Evolutionary conservation across 2,113 vertebrate species (phyloP), one percentile per base, ranked within the genome.

Genomic region (Rhynchomys soricoides): DNA sequence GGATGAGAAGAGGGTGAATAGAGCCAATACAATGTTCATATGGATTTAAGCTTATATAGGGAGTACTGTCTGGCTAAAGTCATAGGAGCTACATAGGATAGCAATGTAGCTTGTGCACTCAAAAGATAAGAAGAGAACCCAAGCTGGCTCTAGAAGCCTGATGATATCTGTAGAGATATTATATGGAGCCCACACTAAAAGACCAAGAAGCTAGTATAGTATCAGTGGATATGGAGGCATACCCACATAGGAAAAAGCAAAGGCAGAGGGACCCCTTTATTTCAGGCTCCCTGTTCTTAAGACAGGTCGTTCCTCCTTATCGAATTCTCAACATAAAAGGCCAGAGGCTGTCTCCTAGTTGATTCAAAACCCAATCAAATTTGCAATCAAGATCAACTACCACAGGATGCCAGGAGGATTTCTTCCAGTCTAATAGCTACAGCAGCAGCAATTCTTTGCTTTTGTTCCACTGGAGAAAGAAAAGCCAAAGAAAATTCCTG

Each of bases 401-500:
- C 16, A 43, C 15, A 37, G 9, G 34, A 17, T 37, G 82, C 16
- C 21, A 6, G 19, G 55, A 48, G 31, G 68, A 92, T 59, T 34
- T 17, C 45, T 50, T 10, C 40, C 7, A 2, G n/a, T 9, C 64
- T 15, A 50, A 7, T 10, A 50, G 97, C 96, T 96, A 79, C 96
- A 79, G 73, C 43, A 94, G 91, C 62, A 96, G 90, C 95, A 87
- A 45, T 90, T 97, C 52, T 83, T 98, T 68, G 87, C 66, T 89
- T 88, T 2, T 94, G 88, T 75, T 77, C 73, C 85, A 29, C 5
- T 79, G 22, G 43, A 57, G 34, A 96, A 45, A 31, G 17, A 26
- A 77, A 93, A 79, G 11, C 2, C 89, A 93, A 86, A 78, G 55
- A 78, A 91, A 40, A 64, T 19, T 12, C 7, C 17, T 26, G 31